Base-by-base conservation (phyloP, 2,888 invertebrate genomes). In the Cataglyphis rosenhaueri region DNA sequence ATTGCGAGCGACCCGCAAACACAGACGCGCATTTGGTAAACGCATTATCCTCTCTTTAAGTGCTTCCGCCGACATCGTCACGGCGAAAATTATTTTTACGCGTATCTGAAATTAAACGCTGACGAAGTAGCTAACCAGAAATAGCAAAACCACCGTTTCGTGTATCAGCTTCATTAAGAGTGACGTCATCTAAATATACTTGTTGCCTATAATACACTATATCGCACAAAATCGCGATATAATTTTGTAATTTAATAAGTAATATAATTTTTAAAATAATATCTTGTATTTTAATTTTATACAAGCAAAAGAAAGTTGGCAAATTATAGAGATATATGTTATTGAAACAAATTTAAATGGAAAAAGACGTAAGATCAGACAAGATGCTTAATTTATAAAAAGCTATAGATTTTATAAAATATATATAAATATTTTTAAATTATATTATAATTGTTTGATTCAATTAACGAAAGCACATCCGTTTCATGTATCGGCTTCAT, bases 1-100 rank as follows among this genome's bases (percentile, higher is more conserved):
- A 86, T 86, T 81, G 84, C 52, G 70, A 86, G 71, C 86, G 87
- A 87, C 86, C 85, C 84, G 85, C 91, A 88, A 87, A 86, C 87
- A 82, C 87, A 84, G 70, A 52, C 78, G 52, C 38, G 74, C 65
- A 70, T 73, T 64, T 25, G 25, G 57, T 38, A 75, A 73, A 78
- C 52, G 79, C 73, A 87, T 87, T 83, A 82, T 52, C 55, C 52
- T 48, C 48, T 73, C 35, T 83, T 83, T 75, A 83, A 86, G 73
- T 73, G 62, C 55, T 81, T 59, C 64, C 65, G 61, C 52, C 66
- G 81, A 86, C 70, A 64, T n/a, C 8, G 76, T 79, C 61, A 9
- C 21, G 44, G 18, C 29, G 29, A 64, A 62, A 35, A 75, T 74
- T 41, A 74, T 74, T 81, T 81, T 74, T 74, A 73, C 21, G 4